Evolutionary conservation across 1,140 invertebrate species (phyloP).

Genomic region (Pogonomyrmex barbatus): DNA sequence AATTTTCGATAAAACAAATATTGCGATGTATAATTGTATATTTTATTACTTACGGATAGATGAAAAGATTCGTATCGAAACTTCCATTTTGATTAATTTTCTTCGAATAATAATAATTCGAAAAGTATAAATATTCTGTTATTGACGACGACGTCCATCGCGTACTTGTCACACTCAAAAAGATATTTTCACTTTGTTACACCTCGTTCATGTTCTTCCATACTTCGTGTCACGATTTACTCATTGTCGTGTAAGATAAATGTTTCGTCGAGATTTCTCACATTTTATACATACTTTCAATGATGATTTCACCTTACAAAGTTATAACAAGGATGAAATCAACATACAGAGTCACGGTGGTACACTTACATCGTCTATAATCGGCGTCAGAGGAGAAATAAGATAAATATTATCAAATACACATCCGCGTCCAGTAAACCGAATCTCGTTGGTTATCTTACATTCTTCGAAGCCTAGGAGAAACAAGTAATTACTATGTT

Average conservation of each 20-base stretch:
- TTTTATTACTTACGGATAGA: slow-evolving; percentile 24
- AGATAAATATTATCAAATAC: slow-evolving; percentile 2
- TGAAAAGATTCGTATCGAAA: background rate
- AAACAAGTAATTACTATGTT: slow-evolving; percentile 66
- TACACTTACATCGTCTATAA: slow-evolving; percentile 36
- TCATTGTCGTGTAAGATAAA: slow-evolving; percentile 47
- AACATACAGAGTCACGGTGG: slow-evolving; percentile 26
- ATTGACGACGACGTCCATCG: background rate
- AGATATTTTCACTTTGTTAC: slow-evolving; percentile 29
- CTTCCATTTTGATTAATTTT: slow-evolving; percentile 5
- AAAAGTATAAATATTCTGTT: background rate
- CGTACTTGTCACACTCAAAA: slow-evolving; percentile 69
- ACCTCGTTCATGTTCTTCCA: slow-evolving; percentile 71
- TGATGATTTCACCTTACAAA: slow-evolving; percentile 48
- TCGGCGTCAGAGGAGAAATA: slow-evolving; percentile 24
- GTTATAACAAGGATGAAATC: slow-evolving; percentile 63
- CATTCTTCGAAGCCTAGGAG: slow-evolving; percentile 59
- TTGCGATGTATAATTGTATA: slow-evolving; percentile 13
- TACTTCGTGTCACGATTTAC: slow-evolving; percentile 63
- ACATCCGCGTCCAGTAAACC: slow-evolving; percentile 22
- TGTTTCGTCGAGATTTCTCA: slow-evolving; percentile 57
- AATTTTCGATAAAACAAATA: background rate
- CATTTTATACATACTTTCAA: slow-evolving; percentile 52
- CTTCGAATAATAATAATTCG: background rate
- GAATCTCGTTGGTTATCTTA: slow-evolving; percentile 35